These are phyloP conservation scores for Columba guinea DNA, from an alignment of 2,797 vertebrate genomes.

Conservation along the genomic window DNA sequence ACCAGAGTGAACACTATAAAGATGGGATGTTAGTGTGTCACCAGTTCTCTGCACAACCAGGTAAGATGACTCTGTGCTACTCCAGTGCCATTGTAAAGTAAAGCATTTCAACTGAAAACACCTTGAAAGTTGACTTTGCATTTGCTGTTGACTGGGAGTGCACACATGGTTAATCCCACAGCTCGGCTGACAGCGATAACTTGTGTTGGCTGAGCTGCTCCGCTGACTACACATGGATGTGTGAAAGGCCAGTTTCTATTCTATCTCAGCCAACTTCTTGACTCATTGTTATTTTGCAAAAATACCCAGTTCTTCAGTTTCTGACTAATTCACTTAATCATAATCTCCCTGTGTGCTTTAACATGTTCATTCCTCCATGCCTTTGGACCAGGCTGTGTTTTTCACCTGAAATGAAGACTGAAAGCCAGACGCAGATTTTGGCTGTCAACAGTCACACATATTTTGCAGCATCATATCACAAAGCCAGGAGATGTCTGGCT, in stretches of 20 bases:
- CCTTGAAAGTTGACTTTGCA: not conserved
- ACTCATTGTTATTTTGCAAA: not conserved
- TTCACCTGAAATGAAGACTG: not conserved
- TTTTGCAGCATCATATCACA: not conserved
- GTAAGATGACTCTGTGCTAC: not conserved
- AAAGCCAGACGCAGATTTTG: not conserved
- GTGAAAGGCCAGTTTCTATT: not conserved
- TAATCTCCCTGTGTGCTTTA: not conserved
- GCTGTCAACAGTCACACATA: rapidly evolving
- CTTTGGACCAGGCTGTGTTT: not conserved
- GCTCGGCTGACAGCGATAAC: not conserved
- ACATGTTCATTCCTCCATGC: not conserved
- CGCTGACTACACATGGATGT: not conserved
- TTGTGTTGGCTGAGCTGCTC: not conserved
- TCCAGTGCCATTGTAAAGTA: not conserved
- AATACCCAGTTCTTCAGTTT: not conserved
- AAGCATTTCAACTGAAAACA: not conserved
- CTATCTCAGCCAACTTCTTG: not conserved
- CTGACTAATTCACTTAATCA: not conserved
- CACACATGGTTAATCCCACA: not conserved
- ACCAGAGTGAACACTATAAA: not conserved
- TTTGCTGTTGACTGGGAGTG: not conserved
- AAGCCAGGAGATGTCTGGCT: not conserved
- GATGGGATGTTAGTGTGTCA: not conserved
- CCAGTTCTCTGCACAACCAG: not conserved